Percentiles rank a stretch among this genome's conserved stretches.
Evolutionary conservation across 2,888 invertebrate species (phyloP).

Genomic region (Parasteatoda lunata): DNA sequence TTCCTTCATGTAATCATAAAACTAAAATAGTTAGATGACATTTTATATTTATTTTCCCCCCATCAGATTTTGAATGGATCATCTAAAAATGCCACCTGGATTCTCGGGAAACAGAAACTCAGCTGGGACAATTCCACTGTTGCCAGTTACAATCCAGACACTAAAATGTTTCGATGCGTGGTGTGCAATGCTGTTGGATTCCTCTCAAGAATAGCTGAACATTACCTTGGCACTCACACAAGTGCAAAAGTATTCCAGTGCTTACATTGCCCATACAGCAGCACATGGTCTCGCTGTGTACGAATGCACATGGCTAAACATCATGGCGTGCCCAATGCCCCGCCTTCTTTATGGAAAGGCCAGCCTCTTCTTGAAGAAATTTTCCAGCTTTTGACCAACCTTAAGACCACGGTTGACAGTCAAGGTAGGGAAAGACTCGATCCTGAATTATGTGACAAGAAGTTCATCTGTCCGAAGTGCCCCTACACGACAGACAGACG

Average conservation of each 20-base stretch:
- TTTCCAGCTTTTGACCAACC: slow-evolving; percentile 81
- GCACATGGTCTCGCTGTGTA: slow-evolving; percentile 84
- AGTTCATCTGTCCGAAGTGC: slow-evolving; percentile 90
- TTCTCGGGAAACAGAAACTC: slow-evolving; percentile 82
- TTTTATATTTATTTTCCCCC: not conserved
- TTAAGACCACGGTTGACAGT: slow-evolving; percentile 80
- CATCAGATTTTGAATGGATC: slow-evolving; percentile 44
- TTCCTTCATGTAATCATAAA: too few species aligned
- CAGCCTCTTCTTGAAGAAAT: slow-evolving; percentile 85
- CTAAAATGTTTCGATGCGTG: slow-evolving; percentile 83
- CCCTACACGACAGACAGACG: slow-evolving; percentile 93
- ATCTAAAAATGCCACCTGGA: slow-evolving; percentile 76
- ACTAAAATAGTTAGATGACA: not conserved
- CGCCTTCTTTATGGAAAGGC: slow-evolving; percentile 78
- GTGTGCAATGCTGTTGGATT: slow-evolving; percentile 84
- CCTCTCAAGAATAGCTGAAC: slow-evolving; percentile 83
- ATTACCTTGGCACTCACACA: slow-evolving; percentile 85
- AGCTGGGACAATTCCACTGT: slow-evolving; percentile 86
- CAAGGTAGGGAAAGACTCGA: slow-evolving; percentile 66
- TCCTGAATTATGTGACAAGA: slow-evolving; percentile 62
- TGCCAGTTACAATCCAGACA: slow-evolving; percentile 85
- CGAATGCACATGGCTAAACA: slow-evolving; percentile 83
- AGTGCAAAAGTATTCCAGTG: slow-evolving; percentile 80
- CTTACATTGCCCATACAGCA: slow-evolving; percentile 83
- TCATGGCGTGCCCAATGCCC: slow-evolving; percentile 80